Evolutionary conservation across 2,113 vertebrate species (phyloP).

Genomic region (Tetrax tetrax): DNA sequence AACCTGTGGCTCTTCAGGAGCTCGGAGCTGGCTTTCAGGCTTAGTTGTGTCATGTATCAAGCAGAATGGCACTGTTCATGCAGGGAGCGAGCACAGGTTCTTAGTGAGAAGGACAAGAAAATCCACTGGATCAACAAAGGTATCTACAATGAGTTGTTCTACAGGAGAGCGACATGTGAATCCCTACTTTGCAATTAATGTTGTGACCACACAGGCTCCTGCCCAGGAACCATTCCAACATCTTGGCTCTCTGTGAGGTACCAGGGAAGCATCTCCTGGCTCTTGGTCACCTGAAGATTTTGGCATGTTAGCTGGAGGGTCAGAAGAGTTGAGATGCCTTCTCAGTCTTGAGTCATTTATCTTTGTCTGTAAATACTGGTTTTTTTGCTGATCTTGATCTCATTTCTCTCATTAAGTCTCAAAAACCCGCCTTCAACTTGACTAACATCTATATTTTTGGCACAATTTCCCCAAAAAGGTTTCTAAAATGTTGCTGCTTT

Average conservation of each 20-base stretch:
- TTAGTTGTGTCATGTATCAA: background rate
- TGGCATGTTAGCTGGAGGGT: fast-evolving
- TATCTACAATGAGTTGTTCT: background rate
- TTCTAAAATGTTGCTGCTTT: background rate
- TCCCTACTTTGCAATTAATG: background rate
- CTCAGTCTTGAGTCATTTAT: background rate
- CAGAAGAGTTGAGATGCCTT: background rate
- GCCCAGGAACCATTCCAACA: background rate
- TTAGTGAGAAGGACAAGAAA: background rate
- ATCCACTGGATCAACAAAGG: background rate
- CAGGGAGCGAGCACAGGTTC: background rate
- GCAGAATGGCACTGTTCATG: background rate
- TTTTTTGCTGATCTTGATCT: background rate
- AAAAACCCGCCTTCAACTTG: background rate
- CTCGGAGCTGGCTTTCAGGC: background rate
- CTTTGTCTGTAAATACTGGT: background rate
- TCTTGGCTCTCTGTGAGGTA: background rate
- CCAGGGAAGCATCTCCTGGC: background rate
- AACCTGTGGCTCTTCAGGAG: background rate
- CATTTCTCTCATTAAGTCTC: background rate
- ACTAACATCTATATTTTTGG: background rate
- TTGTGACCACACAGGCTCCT: background rate
- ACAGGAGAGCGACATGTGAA: fast-evolving
- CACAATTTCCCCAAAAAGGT: background rate
- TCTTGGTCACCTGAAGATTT: background rate